Conservation (phyloP, 2,113 vertebrate species). For the Anarhynchus alexandrinus region DNA sequence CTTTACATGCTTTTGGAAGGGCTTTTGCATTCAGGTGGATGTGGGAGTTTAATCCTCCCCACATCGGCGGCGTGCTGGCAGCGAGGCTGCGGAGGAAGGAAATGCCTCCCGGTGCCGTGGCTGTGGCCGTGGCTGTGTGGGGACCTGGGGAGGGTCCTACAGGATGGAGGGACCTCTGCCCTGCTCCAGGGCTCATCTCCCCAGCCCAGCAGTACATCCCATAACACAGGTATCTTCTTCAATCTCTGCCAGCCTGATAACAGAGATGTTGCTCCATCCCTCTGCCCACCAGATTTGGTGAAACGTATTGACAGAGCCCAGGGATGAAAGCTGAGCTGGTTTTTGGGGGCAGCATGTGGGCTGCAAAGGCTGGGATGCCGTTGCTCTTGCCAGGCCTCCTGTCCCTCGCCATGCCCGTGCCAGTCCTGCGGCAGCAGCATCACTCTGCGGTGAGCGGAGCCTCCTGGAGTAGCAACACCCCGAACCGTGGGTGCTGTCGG, state of each 20-base stretch:
- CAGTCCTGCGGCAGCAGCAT: not conserved
- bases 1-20: not conserved
- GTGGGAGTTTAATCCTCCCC: not conserved
- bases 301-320: not conserved
- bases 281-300: not conserved
- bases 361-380: not conserved
- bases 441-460: too few relatives aligned
- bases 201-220: fast-evolving
- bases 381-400: not conserved
- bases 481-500: fast-evolving
- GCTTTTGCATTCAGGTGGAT: not conserved
- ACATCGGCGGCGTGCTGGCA: not conserved
- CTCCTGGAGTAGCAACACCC: not conserved
- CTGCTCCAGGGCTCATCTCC: not conserved
- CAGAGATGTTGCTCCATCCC: not conserved
- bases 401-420: fast-evolving
- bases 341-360: fast-evolving
- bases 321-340: not conserved
- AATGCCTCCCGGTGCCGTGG: not conserved
- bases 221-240: fast-evolving
- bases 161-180: not conserved
- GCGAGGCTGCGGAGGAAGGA: fast-evolving
- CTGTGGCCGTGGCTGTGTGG: too few relatives aligned
- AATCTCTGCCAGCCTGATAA: not conserved
- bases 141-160: not conserved